A percentile compares a stretch with the other conserved stretches of the same genome.
Conservation (phyloP, 37 sponge, comb jelly and placozoan genomes). For the Cladorhizidae sp. region DNA sequence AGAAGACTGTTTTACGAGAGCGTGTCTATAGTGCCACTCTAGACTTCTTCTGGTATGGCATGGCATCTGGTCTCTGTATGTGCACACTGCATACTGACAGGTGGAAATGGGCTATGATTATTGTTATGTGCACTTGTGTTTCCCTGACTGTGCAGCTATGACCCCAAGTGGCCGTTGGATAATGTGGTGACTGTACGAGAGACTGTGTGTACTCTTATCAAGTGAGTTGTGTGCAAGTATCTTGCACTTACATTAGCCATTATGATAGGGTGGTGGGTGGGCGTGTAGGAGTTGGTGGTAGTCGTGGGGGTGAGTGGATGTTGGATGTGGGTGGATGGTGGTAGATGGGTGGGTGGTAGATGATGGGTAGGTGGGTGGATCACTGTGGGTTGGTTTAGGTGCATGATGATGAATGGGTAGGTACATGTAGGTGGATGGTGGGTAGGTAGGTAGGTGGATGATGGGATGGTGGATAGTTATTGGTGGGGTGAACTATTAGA, state of each 20-base stretch:
- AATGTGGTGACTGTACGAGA: conserved; percentile 3
- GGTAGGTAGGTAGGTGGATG: too few relatives aligned
- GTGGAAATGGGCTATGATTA: background rate
- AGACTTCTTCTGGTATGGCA: conserved; percentile 76
- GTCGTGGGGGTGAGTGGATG: too few relatives aligned
- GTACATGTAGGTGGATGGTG: too few relatives aligned
- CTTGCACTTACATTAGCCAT: background rate
- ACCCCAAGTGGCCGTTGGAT: conserved; percentile 23
- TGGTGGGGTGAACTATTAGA: too few relatives aligned
- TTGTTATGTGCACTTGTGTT: background rate
- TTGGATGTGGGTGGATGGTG: too few relatives aligned
- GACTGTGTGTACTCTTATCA: conserved; percentile 10
- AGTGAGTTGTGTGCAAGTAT: background rate
- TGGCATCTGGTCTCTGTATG: background rate
- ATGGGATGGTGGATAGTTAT: too few relatives aligned
- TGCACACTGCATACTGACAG: background rate
- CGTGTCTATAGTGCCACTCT: conserved; percentile 72
- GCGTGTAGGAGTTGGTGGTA: too few relatives aligned
- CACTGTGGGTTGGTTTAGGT: too few relatives aligned
- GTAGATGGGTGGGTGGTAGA: too few relatives aligned
- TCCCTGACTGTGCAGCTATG: conserved; percentile 12
- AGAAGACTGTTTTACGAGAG: conserved; percentile 68
- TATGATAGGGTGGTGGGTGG: too few relatives aligned
- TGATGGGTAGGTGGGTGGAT: too few relatives aligned
- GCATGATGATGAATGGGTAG: too few relatives aligned